Base-by-base conservation (phyloP, 2,797 vertebrate species). In the Oryzias dopingdopingensis region DNA sequence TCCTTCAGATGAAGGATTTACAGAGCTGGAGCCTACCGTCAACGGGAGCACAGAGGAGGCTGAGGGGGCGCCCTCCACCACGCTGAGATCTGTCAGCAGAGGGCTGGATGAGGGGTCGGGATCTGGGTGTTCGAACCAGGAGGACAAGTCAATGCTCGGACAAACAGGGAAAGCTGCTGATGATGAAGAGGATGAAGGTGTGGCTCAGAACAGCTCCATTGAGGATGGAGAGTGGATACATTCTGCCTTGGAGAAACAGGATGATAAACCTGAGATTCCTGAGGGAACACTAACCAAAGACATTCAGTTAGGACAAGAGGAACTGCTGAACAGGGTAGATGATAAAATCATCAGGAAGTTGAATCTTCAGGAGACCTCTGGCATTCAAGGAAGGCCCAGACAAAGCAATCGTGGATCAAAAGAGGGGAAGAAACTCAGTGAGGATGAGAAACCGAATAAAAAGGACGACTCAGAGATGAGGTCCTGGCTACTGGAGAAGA, bases 401-500 rank as follows among this genome's bases (percentile, higher is more conserved):
- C 67, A 46, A 37, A 60, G 53, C 23, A 49, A 76, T 61, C 84
- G 88, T 60, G 81, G 83, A 77, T 59, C 82, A 55, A 82, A 83
- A 14, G 64, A 64, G 2, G 85, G 59, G 0, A 72, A 51, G 0
- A 67, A 54, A 32, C 49, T 85, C 48, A 72, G 74, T 13, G 85
- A 89, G 64, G 86, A 87, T 55, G 87, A 90, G 71, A 80, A 49
- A 50, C 78, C 84, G 49, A 90, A 90, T 83, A 90, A 86, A 78
- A 94, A 86, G 84, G 93, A 89, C 54, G 92, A 97, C 68, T 93
- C 94, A 1, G 96, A 97, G 86, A 91, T 97, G 86, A 95, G 94
- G 82, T 89, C 94, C 1, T 98, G 96, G 96, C 90, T 99, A 56
- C 72, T 95, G 78, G 92, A 98, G 89, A 94, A 93, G 89, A 96